Conservation (phyloP, 2,797 vertebrate species). For the Euphonia xanthogaster region DNA sequence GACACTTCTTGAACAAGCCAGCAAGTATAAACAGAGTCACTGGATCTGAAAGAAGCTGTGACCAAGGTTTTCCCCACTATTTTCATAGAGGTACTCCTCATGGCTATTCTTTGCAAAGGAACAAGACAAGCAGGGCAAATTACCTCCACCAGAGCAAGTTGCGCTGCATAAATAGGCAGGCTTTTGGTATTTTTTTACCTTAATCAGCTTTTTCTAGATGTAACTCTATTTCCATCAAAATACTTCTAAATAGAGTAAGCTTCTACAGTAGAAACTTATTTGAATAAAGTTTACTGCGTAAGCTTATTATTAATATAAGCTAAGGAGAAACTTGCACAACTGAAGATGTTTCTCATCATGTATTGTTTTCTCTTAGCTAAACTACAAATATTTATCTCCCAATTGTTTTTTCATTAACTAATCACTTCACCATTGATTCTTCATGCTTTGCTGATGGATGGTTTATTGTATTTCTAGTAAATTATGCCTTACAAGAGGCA, state of each 20-base stretch:
- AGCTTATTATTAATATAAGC: background rate
- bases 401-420: background rate
- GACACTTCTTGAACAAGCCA: background rate
- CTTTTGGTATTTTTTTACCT: background rate
- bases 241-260: background rate
- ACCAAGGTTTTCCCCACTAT: background rate
- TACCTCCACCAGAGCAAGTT: background rate
- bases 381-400: background rate
- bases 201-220: background rate
- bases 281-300: background rate
- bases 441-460: background rate
- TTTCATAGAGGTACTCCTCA: background rate
- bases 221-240: background rate
- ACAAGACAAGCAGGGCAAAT: background rate
- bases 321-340: background rate
- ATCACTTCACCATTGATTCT: background rate
- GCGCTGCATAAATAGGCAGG: background rate
- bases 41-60: background rate
- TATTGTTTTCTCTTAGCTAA: background rate
- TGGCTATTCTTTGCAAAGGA: background rate
- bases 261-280: background rate
- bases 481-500: background rate
- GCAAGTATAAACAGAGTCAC: background rate
- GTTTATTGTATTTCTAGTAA: background rate
- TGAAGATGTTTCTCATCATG: background rate